Base-by-base conservation (phyloP, 2,113 vertebrate genomes). In the Pithys albifrons region DNA sequence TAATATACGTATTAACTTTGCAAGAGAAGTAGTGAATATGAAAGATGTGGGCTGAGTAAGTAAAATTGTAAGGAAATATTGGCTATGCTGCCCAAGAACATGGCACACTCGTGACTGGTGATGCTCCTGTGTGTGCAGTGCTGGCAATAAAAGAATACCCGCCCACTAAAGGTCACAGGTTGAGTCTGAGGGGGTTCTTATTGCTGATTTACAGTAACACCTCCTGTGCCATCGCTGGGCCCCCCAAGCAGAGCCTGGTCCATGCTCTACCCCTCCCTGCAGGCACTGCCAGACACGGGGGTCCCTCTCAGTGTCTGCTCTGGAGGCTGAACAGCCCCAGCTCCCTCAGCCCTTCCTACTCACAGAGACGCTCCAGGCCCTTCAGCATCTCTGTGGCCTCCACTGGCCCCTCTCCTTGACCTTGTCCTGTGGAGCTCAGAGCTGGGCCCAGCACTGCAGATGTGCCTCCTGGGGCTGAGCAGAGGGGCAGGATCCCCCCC, bases 351-450 rank as follows among this genome's bases (percentile, higher is more conserved):
- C 52, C 14, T 3, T 14, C 19, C 78, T 19, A 8, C 7, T 19
- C 33, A 33, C 1, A 0, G 9, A 66, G 19, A 7, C 20, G 69
- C 37, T 45, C 27, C 39, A 39, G 9, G 9, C 28, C 20, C 33
- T 24, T 33, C 45, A 6, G 23, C 52, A 27, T 3, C 31, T 33
- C 23, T 0, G 1, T 18, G 48, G 41, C 13, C 1, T 43, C 43
- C 4, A 1, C 5, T 3, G 9, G 31, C 9, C 14, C 43, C 0
- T 18, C 55, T 73, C 6, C 54, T 6, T 2, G 28, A 29, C 18
- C 9, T 8, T 13, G 14, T 14, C 6, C 16, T 8, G 52, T 14
- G 52, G 45, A 9, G 19, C 33, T 23, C 46, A 12, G 23, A 12
- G 39, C 54, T n/a, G 59, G 45, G 6, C 17, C 14, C 31, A 7